Base-by-base conservation (phyloP, 2,113 vertebrate genomes). In the Psephotus haematonotus region DNA sequence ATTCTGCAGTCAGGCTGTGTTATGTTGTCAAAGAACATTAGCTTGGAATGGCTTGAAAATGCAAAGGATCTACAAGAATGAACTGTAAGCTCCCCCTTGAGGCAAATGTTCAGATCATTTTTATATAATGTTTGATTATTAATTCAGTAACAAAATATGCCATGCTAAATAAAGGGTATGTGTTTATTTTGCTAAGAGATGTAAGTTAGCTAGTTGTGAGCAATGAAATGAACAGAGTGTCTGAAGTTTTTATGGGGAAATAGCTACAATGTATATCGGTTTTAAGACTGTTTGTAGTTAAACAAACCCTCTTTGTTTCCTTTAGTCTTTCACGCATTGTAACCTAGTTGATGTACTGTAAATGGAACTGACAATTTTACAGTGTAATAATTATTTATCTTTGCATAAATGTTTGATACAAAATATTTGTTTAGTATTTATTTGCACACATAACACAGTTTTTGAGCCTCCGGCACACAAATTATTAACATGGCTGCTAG, bases 31-130 rank as follows among this genome's bases (percentile, higher is more conserved):
- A 96, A 97, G 97, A 98, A 94, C 93, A 94, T 97, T 96, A 96
- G 98, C 98, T 98, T 98, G 98, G 98, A 98, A 98, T 98, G 98
- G 98, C 98, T 98, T 98, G 96, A 97, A 95, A 97, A 97, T 97
- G 97, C 97, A 95, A 94, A 95, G 97, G 97, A 97, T 97, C 95
- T 97, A 86, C 97, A 97, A 97, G 96, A 97, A 97, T 97, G 98
- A 98, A 98, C 97, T 98, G 93, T 98, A 97, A 98, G 98, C 98
- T 98, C 97, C 97, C 98, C 95, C 97, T 98, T 97, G 98, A 98
- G 98, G 98, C 97, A 98, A 97, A 96, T 95, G 88, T 97, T 97
- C 96, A 97, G 91, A 98, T 96, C 71, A 88, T 95, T 98, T 98
- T 98, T 98, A 97, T 98, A 97, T 96, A 85, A 92, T 92, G 82